These are phyloP conservation scores for Aradus depressus DNA, from an alignment of 2,888 invertebrate genomes.

Conservation along the genomic window DNA sequence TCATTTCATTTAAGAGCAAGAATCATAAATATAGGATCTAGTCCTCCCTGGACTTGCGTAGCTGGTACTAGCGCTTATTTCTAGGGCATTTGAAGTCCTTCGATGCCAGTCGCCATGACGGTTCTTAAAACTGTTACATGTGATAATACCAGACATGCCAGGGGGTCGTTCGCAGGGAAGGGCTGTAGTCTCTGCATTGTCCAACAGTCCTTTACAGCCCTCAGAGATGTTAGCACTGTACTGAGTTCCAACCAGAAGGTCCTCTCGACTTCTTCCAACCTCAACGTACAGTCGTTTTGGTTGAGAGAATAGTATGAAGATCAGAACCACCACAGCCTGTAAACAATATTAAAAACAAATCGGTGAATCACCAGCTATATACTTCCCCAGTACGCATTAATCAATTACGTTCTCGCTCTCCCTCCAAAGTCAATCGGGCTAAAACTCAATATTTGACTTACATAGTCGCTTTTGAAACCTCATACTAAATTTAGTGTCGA, in stretches of 20 bases:
- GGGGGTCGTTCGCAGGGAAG: conserved; percentile 47
- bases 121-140: conserved; percentile 66
- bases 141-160: conserved; percentile 63
- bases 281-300: conserved; percentile 38
- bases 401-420: too few relatives aligned
- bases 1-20: too few relatives aligned
- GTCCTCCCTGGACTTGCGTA: conserved; percentile 15
- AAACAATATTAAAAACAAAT: conserved; percentile 14
- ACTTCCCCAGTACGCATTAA: too few relatives aligned
- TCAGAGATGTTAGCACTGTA: conserved; percentile 5
- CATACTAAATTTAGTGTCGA: too few relatives aligned
- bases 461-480: too few relatives aligned
- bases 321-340: conserved; percentile 37
- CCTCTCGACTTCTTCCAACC: conserved; percentile 33
- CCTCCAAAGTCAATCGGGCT: too few relatives aligned
- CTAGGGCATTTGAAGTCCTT: conserved; percentile 30
- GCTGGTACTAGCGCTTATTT: conserved; percentile 20
- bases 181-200: background rate
- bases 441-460: too few relatives aligned
- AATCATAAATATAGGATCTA: conserved; percentile 18
- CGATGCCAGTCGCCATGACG: conserved; percentile 41
- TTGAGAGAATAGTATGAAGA: conserved; percentile 36
- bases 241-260: conserved; percentile 28
- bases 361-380: background rate
- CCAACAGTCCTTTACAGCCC: background rate